Conservation (phyloP, 1,140 invertebrate genomes). For the Elymnias hypermnestra region DNA sequence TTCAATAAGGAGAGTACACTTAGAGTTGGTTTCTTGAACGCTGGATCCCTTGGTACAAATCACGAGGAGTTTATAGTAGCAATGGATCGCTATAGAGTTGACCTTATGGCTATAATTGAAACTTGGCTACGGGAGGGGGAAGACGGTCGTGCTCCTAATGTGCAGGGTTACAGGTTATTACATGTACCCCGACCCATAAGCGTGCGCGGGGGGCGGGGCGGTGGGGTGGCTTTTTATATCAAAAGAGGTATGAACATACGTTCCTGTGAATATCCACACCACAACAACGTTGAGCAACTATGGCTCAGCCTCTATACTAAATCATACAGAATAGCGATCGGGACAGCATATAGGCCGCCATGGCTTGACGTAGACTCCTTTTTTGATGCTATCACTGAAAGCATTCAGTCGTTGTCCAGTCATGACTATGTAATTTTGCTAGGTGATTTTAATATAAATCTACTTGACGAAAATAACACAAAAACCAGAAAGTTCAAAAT, state of each 20-base stretch:
- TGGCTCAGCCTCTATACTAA: conserved; percentile 6
- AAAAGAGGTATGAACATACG: neutral
- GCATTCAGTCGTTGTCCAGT: neutral
- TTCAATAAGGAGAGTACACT: no score
- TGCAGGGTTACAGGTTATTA: no score
- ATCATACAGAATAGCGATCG: neutral
- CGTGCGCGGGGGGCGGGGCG: no score
- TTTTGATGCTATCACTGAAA: conserved; percentile 2
- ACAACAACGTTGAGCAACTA: conserved; percentile 2
- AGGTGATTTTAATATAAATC: conserved; percentile 4
- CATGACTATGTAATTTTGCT: conserved; percentile 3
- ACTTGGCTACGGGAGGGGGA: no score
- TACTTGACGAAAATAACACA: neutral
- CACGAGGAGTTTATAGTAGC: no score
- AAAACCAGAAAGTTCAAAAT: neutral
- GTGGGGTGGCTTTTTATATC: neutral
- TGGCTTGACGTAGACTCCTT: neutral
- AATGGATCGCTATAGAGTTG: no score
- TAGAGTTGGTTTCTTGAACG: no score
- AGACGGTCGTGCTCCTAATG: no score
- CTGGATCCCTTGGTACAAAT: no score
- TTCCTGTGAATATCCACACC: neutral
- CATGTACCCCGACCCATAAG: no score
- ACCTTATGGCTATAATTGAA: no score
- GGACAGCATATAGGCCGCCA: conserved; percentile 3